A percentile compares a stretch with the other conserved stretches of the same genome.
These are phyloP conservation scores for Sabatieria punctata DNA, from an alignment of 2,888 invertebrate species.

Conservation along the genomic window DNA sequence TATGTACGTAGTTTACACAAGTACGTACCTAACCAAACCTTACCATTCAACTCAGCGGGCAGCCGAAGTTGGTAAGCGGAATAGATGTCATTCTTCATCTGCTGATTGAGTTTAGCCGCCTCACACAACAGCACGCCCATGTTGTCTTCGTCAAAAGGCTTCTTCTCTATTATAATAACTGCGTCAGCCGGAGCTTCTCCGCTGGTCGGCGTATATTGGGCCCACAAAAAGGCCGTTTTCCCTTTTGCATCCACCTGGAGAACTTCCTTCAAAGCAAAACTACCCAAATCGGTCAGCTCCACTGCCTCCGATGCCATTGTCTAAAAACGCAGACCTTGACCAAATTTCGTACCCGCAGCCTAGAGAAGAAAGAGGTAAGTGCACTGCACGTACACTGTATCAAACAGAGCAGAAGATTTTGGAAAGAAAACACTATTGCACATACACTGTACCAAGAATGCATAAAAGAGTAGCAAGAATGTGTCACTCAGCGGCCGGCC, in stretches of 20 bases:
- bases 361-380: too few species aligned
- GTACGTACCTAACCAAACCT: not conserved
- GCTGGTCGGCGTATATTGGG: not conserved
- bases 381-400: too few species aligned
- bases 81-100: conserved; percentile 33
- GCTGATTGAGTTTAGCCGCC: conserved; percentile 14
- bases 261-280: not conserved
- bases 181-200: conserved; percentile 15
- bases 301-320: not conserved
- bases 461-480: too few species aligned
- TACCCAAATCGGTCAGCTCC: not conserved
- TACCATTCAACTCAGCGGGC: conserved; percentile 23
- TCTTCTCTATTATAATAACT: conserved; percentile 31
- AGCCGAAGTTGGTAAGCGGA: conserved; percentile 24
- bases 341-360: too few species aligned
- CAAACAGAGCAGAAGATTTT: too few species aligned
- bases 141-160: conserved; percentile 23
- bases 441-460: too few species aligned
- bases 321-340: too few species aligned
- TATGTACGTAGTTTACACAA: too few species aligned
- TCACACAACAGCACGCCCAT: conserved; percentile 17
- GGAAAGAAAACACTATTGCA: too few species aligned
- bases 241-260: conserved; percentile 14
- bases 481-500: too few species aligned
- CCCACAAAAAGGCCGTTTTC: not conserved